Evolutionary conservation across 2,113 vertebrate species (phyloP).

Genomic region (Nettapus auritus): DNA sequence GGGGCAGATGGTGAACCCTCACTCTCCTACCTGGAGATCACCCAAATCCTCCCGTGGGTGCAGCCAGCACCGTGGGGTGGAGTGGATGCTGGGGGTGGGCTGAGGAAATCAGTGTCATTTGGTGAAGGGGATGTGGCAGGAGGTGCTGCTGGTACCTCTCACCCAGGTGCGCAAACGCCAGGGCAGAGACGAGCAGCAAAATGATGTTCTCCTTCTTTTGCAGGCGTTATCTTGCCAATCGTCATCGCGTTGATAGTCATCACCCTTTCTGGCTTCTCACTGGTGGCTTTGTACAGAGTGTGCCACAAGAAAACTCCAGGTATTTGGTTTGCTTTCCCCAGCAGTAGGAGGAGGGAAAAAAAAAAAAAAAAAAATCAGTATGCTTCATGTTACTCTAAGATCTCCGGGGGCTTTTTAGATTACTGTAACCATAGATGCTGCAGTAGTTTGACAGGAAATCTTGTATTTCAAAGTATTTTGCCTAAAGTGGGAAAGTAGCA

Average conservation of each 20-base stretch:
- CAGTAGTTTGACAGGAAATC: background rate
- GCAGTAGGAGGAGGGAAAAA: fast-evolving
- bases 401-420: background rate
- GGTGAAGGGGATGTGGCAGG: background rate
- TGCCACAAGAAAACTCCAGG: slow-evolving; percentile 80
- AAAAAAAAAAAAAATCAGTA: background rate
- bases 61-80: background rate
- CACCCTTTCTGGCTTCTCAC: slow-evolving; percentile 72
- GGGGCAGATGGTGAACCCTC: background rate
- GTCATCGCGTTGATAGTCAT: slow-evolving; percentile 78
- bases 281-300: slow-evolving; percentile 79
- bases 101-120: background rate
- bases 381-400: background rate
- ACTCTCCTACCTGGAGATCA: background rate
- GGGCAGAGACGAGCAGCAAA: background rate
- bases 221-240: slow-evolving; percentile 78
- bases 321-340: slow-evolving; percentile 22
- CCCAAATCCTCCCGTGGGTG: too few species aligned
- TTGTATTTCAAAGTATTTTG: slow-evolving; percentile 3
- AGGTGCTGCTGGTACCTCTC: background rate
- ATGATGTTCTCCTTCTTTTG: background rate
- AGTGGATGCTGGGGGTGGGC: fast-evolving
- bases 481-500: background rate
- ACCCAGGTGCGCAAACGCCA: background rate
- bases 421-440: background rate